These are phyloP conservation scores for Vireo altiloquus DNA, from an alignment of 2,113 vertebrate genomes.

Conservation along the genomic window DNA sequence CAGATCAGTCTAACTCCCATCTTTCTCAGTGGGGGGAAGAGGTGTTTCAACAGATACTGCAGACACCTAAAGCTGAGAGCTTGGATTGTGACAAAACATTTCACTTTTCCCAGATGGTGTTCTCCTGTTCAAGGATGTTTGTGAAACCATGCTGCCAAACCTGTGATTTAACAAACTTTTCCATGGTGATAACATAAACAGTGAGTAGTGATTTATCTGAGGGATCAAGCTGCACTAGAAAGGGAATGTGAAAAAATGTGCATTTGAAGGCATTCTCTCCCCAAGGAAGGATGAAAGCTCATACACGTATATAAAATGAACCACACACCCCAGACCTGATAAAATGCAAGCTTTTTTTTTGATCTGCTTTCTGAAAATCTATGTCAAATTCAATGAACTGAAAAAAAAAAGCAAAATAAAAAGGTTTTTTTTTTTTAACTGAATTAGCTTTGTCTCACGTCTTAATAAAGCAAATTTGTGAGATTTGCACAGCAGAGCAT, in stretches of 20 bases:
- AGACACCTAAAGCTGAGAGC: not conserved
- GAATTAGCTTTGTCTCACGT: not conserved
- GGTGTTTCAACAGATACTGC: not conserved
- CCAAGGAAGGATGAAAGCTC: not conserved
- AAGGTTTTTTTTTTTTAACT: not conserved
- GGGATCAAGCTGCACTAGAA: not conserved
- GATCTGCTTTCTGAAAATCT: not conserved
- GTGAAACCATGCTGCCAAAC: not conserved
- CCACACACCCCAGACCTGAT: not conserved
- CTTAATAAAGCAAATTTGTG: not conserved
- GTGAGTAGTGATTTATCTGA: slow-evolving; percentile 6
- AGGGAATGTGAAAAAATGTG: not conserved
- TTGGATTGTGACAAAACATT: not conserved
- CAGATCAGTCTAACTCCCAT: not conserved
- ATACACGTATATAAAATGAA: not conserved
- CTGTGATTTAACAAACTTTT: slow-evolving; percentile 42
- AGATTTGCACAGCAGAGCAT: not conserved
- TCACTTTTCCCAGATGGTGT: not conserved
- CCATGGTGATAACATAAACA: slow-evolving; percentile 21
- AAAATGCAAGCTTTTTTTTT: not conserved
- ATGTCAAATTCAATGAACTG: not conserved
- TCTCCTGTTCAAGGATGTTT: slow-evolving; percentile 10
- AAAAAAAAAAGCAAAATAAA: not conserved
- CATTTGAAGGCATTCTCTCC: not conserved
- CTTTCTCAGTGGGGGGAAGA: not conserved